phyloP scores from a whole-genome alignment of 2,888 invertebrate species.

The Cybosia mesomella region DNA sequence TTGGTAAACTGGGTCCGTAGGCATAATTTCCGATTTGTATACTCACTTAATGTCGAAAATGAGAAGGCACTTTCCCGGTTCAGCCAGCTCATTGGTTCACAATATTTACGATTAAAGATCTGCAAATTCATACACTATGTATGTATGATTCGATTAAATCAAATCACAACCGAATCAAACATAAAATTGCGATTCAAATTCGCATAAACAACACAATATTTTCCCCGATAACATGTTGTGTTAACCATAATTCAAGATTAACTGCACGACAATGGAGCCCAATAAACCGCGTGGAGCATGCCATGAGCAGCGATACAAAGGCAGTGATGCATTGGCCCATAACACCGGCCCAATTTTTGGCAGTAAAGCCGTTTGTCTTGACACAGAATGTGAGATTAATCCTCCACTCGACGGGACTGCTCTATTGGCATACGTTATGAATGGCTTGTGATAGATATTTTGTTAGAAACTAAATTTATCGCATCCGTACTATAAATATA shows the following conservation, averaged over 20 bases:
- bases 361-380: background rate
- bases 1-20: too few relatives aligned
- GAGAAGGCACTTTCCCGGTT: too few relatives aligned
- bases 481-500: background rate
- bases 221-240: conserved; percentile 2
- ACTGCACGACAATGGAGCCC: background rate
- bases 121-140: background rate
- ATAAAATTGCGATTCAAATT: conserved; percentile 6
- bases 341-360: background rate
- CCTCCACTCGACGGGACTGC: background rate
- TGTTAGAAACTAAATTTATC: too few relatives aligned
- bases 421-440: background rate
- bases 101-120: background rate
- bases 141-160: background rate
- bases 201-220: conserved; percentile 5
- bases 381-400: background rate
- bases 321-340: conserved; percentile 1
- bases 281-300: conserved; percentile 9
- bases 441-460: background rate
- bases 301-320: conserved; percentile 17
- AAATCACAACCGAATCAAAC: background rate
- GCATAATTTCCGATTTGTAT: too few relatives aligned
- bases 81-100: too few relatives aligned
- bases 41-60: too few relatives aligned
- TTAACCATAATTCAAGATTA: conserved; percentile 20